These are phyloP conservation scores for Trachelipus rathkii DNA, from an alignment of 1,140 invertebrate genomes.

Conservation along the genomic window DNA sequence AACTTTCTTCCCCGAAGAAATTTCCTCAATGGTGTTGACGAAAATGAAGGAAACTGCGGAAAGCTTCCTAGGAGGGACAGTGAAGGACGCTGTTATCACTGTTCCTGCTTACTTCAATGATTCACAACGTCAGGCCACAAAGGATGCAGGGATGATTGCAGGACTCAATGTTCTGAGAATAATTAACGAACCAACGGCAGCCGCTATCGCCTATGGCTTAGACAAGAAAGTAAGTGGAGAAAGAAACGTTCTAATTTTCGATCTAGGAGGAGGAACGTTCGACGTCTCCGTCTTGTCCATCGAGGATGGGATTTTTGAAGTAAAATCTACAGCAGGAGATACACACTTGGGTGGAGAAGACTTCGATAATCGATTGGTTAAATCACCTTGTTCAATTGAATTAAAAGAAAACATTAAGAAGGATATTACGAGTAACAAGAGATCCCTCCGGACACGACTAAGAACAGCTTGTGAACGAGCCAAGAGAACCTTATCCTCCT, in stretches of 20 bases:
- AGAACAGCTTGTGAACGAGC: slow-evolving; percentile 69
- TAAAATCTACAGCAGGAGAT: slow-evolving; percentile 64
- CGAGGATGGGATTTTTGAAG: slow-evolving; percentile 70
- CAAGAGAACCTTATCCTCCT: slow-evolving; percentile 93
- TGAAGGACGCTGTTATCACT: too few relatives aligned
- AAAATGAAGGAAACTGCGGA: too few relatives aligned
- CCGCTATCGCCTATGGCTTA: slow-evolving; percentile 55
- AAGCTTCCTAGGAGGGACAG: too few relatives aligned
- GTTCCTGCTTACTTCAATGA: too few relatives aligned
- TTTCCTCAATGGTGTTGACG: too few relatives aligned
- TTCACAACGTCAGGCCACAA: too few relatives aligned
- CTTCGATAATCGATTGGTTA: too few relatives aligned
- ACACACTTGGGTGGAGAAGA: too few relatives aligned
- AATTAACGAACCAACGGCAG: slow-evolving; percentile 55
- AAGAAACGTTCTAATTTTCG: slow-evolving; percentile 57
- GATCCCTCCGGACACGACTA: slow-evolving; percentile 82
- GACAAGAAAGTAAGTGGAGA: slow-evolving; percentile 57
- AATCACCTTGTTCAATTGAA: slow-evolving; percentile 92
- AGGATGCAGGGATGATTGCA: too few relatives aligned
- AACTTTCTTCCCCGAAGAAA: too few relatives aligned
- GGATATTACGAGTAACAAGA: slow-evolving; percentile 81
- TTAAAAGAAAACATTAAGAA: slow-evolving; percentile 97
- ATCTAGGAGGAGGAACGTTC: too few relatives aligned
- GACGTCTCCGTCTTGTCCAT: slow-evolving; percentile 85
- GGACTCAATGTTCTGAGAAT: too few relatives aligned